phyloP scores from a whole-genome alignment of 2,797 vertebrate species.

The Amniataba percoides region DNA sequence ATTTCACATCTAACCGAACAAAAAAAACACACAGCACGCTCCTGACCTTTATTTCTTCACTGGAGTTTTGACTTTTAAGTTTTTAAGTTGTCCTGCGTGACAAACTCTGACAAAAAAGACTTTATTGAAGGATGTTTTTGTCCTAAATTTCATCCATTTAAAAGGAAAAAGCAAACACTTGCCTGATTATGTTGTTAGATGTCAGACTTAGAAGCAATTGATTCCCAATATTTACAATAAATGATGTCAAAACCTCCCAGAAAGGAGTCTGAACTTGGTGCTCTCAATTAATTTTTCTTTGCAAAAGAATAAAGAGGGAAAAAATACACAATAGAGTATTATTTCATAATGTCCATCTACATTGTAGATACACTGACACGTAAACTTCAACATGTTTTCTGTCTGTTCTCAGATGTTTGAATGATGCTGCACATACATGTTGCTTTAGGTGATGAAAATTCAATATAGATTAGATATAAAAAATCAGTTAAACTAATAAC shows the following conservation, averaged over 20 bases:
- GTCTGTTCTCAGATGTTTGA: background rate
- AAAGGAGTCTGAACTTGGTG: background rate
- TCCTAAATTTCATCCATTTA: background rate
- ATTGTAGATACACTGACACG: background rate
- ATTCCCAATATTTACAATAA: background rate
- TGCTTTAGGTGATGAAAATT: no score
- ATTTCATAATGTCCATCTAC: background rate
- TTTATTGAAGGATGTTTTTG: background rate
- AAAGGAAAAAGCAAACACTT: background rate
- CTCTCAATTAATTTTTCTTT: background rate
- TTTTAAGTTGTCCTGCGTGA: background rate
- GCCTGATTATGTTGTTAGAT: background rate
- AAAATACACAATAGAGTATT: background rate
- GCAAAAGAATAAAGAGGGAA: background rate
- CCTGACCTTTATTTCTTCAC: conserved; percentile 42
- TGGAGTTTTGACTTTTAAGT: background rate
- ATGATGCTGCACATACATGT: background rate
- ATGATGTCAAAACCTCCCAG: background rate
- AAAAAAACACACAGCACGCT: background rate
- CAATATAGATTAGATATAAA: no score
- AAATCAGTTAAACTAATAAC: background rate
- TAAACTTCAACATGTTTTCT: background rate
- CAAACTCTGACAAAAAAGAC: background rate
- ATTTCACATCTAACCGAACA: conserved; percentile 2
- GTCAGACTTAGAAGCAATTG: background rate